phyloP scores from a whole-genome alignment of 2,113 vertebrate species.

The Ciconia stormi region DNA sequence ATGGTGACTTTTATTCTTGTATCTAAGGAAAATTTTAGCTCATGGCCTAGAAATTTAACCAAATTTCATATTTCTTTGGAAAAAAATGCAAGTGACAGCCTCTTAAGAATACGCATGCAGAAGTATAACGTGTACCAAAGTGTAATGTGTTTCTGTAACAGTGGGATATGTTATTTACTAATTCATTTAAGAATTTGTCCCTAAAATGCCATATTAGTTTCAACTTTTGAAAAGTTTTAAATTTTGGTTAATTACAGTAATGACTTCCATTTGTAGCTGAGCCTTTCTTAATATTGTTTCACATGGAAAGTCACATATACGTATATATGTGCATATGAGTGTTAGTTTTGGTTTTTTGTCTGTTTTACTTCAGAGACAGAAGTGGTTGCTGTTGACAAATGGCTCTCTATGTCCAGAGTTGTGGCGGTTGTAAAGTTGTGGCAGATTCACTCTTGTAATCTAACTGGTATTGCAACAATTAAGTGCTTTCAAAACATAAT shows the following conservation, averaged over 20 bases:
- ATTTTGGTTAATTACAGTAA: neutral
- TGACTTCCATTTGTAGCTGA: neutral
- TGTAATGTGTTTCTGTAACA: neutral
- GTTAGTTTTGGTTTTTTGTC: accelerated
- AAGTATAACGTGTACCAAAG: neutral
- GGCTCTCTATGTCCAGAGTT: neutral
- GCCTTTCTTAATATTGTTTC: neutral
- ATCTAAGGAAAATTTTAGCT: neutral
- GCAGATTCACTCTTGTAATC: neutral
- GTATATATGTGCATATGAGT: accelerated
- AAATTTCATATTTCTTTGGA: neutral
- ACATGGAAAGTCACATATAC: neutral
- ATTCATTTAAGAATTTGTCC: neutral
- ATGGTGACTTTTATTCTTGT: neutral
- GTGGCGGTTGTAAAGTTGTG: neutral
- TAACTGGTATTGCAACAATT: neutral
- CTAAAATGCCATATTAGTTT: neutral
- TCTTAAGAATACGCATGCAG: neutral
- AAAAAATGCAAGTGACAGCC: neutral
- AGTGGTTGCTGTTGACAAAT: neutral
- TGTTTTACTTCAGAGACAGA: neutral
- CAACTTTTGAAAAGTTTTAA: neutral
- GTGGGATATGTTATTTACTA: neutral
- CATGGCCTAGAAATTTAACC: neutral
- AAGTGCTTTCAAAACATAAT: neutral